A percentile compares a stretch with the other conserved stretches of the same genome.
Conservation (phyloP, 1,140 invertebrate species). For the Drosophila hydei region DNA sequence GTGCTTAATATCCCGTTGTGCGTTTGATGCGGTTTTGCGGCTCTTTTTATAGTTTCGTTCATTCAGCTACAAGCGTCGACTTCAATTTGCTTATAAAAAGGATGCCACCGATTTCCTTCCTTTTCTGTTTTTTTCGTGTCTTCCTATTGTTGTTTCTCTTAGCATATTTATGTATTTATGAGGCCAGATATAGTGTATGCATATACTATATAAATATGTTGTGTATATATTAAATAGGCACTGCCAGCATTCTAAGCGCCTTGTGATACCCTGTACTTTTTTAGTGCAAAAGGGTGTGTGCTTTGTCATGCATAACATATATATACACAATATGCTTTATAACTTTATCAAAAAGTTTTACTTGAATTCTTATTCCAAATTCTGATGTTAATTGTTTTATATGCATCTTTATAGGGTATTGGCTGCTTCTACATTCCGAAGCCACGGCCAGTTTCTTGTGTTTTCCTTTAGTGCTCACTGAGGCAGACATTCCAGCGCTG, state of each 20-base stretch:
- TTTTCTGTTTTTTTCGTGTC: slow-evolving; percentile 3
- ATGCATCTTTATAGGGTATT: slow-evolving; percentile 5
- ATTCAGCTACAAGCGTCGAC: slow-evolving; percentile 12
- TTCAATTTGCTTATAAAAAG: slow-evolving; percentile 41
- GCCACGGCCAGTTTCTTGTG: background rate
- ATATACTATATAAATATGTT: slow-evolving; percentile 23
- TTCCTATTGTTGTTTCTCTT: slow-evolving; percentile 37
- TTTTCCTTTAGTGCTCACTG: slow-evolving; percentile 7
- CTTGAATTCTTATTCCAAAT: too few species aligned
- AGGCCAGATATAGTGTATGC: slow-evolving; percentile 66
- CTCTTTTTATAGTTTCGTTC: slow-evolving; percentile 70
- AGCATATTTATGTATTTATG: slow-evolving; percentile 78
- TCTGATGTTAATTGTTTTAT: too few species aligned
- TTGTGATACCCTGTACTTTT: background rate
- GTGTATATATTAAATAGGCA: slow-evolving; percentile 40
- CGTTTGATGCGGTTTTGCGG: slow-evolving; percentile 65
- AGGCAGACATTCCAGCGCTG: slow-evolving; percentile 34
- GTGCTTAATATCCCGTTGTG: slow-evolving; percentile 79
- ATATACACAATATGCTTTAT: too few species aligned
- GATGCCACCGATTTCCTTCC: background rate
- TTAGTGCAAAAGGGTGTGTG: background rate
- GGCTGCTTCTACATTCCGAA: background rate
- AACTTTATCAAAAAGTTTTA: too few species aligned
- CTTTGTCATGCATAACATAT: too few species aligned
- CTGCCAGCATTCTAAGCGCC: slow-evolving; percentile 10